Base-by-base conservation (phyloP, 2,888 invertebrate genomes). In the Himalopsyche tibetana region DNA sequence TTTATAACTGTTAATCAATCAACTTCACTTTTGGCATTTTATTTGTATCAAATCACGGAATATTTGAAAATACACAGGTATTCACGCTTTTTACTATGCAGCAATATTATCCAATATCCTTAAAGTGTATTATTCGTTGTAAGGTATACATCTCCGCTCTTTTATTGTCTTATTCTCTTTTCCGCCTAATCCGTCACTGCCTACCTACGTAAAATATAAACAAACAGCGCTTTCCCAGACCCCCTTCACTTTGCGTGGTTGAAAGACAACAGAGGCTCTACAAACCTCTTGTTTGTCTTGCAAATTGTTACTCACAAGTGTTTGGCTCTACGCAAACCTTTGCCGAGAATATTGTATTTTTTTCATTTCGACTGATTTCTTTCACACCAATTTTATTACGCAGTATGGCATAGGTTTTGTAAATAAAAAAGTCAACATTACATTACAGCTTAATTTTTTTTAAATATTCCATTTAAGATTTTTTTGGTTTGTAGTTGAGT, bases 191-290 rank as follows among this genome's bases (percentile, higher is more conserved):
- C 63, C 63, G 63, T 63, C 63, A 63, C 63, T 63, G 63, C 19
- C 63, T 63, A 63, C 63, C 63, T 63, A 63, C 63, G 63, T 28
- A 63, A 63, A 63, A 63, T 19, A 63, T 19, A 63, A 63, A 63
- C 63, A 63, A 63, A 63, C 63, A 63, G 63, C 11, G 63, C 11
- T 63, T 63, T 19, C 63, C 63, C n/a, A 56, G n/a, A 17, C 56
- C 56, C 5, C 56, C 55, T n/a, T 11, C 56, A 63, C 15, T 28
- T 63, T 63, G 63, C 63, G 11, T 6, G 28, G 63, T n/a, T 19
- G n/a, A 63, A 63, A 63, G 63, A 63, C 63, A 63, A 63, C 63
- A 63, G 63, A 63, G 19, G 63, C 15, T 63, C 19, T 19, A 28
- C 19, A 63, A 63, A 63, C 63, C 63, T 63, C 63, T 63, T 63